Conservation (phyloP, 2,113 vertebrate genomes). For the Centropus bengalensis region DNA sequence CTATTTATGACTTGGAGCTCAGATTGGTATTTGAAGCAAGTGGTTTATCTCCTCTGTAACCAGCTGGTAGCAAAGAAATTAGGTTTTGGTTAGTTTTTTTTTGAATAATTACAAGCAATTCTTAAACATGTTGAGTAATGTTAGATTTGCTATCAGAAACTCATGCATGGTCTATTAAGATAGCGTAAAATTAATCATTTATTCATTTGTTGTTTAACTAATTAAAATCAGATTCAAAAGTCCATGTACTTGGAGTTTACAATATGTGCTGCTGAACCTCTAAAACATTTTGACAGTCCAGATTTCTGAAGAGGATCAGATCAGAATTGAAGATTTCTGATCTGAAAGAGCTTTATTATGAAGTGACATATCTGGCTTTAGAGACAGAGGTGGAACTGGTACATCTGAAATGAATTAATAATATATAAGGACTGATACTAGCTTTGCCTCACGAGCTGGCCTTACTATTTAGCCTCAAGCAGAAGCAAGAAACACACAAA, state of each 20-base stretch:
- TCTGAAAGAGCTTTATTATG: neutral
- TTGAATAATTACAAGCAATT: neutral
- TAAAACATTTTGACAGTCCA: neutral
- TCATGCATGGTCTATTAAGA: neutral
- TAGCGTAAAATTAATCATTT: neutral
- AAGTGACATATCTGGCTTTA: neutral
- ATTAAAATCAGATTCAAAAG: neutral
- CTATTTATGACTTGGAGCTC: neutral
- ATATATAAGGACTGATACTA: constrained; percentile 25
- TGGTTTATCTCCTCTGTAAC: neutral
- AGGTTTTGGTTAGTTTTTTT: neutral
- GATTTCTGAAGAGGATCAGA: neutral
- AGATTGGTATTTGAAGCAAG: neutral
- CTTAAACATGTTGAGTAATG: neutral
- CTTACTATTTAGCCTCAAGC: constrained; percentile 42
- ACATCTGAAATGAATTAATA: constrained; percentile 32
- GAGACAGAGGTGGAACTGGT: neutral
- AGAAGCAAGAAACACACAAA: constrained; percentile 14
- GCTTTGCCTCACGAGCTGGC: constrained; percentile 9
- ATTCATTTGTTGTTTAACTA: neutral
- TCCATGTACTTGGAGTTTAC: neutral
- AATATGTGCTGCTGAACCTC: neutral
- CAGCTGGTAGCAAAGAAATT: neutral
- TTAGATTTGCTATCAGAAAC: neutral
- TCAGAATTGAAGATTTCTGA: neutral